A percentile compares a stretch with the other conserved stretches of the same genome.
phyloP scores from a whole-genome alignment of 2,888 invertebrate species.

The Ornithoptera priamus region DNA sequence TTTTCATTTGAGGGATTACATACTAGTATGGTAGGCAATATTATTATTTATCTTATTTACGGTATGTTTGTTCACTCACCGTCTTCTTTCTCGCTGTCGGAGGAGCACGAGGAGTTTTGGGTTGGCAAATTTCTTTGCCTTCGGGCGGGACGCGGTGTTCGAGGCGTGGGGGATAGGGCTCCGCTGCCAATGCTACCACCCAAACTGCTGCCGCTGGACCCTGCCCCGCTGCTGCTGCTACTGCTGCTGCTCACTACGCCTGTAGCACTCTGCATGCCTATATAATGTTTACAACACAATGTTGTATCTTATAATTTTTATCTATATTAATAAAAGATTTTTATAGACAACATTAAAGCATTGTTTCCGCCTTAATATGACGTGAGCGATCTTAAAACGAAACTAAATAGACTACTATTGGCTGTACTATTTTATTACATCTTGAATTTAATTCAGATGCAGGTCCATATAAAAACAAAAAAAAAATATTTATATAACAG shows the following conservation, averaged over 20 bases:
- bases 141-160: conserved; percentile 47
- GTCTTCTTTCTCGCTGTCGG: conserved; percentile 81
- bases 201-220: conserved; percentile 36
- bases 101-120: conserved; percentile 71
- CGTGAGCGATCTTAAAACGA: too few species aligned
- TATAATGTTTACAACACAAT: neutral
- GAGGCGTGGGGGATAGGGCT: conserved; percentile 42
- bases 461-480: too few species aligned
- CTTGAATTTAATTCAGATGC: too few species aligned
- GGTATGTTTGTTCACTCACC: conserved; percentile 42
- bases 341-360: too few species aligned
- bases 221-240: conserved; percentile 56
- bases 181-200: conserved; percentile 46
- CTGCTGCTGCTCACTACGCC: conserved; percentile 46
- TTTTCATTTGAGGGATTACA: too few species aligned
- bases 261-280: conserved; percentile 27
- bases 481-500: too few species aligned
- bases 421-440: too few species aligned
- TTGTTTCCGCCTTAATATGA: too few species aligned
- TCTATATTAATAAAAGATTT: too few species aligned
- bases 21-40: too few species aligned
- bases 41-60: neutral
- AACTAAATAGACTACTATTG: too few species aligned
- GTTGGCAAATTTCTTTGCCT: conserved; percentile 54
- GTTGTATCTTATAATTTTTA: neutral